Percentiles rank a stretch among this genome's conserved stretches.
Evolutionary conservation across 1,140 invertebrate genomes (phyloP).

Genomic region (Brachionus calyciflorus): DNA sequence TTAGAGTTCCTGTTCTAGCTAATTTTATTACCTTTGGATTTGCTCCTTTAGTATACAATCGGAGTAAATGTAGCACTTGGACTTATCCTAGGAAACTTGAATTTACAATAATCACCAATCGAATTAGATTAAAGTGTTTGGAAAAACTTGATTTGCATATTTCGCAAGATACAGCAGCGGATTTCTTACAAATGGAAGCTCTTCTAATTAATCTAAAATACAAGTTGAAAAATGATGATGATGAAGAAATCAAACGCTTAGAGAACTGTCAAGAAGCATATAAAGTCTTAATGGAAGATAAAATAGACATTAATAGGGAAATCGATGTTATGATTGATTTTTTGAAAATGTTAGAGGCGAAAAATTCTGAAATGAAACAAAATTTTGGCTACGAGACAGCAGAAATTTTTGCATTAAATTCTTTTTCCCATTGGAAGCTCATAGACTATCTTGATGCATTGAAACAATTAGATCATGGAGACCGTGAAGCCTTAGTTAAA

Average conservation of each 20-base stretch:
- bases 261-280: neutral
- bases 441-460: neutral
- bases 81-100: neutral
- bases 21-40: neutral
- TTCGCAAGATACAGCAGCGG: neutral
- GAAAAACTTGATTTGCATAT: neutral
- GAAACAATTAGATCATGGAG: neutral
- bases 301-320: neutral
- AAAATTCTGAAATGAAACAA: neutral
- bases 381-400: neutral
- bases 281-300: neutral
- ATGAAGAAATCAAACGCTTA: neutral
- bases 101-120: neutral
- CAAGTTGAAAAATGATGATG: neutral
- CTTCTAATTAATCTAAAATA: neutral
- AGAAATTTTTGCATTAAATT: neutral
- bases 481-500: neutral
- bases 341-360: neutral
- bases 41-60: neutral
- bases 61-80: neutral
- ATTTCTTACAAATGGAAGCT: neutral
- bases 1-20: neutral
- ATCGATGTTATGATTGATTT: neutral
- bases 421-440: neutral
- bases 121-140: neutral